phyloP scores from a whole-genome alignment of 2,888 invertebrate genomes.

The Ceraclea dissimilis region DNA sequence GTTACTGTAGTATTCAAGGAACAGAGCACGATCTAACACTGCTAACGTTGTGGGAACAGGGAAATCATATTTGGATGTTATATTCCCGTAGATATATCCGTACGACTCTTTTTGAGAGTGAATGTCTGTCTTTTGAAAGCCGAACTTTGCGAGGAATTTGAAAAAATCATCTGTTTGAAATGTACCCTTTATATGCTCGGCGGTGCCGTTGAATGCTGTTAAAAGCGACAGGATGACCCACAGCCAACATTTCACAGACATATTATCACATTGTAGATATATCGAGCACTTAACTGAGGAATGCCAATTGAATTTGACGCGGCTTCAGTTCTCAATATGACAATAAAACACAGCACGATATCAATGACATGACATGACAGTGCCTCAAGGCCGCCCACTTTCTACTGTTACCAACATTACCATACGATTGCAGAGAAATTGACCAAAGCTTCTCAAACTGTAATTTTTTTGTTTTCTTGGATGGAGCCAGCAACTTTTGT shows the following conservation, averaged over 20 bases:
- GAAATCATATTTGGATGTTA: conserved; percentile 65
- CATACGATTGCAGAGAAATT: no score
- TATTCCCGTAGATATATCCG: conserved; percentile 94
- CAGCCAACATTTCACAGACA: conserved; percentile 17
- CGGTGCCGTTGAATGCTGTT: conserved; percentile 12
- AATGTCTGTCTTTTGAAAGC: conserved; percentile 91
- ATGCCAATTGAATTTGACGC: conserved; percentile 15
- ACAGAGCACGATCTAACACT: conserved; percentile 82
- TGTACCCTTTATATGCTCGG: conserved; percentile 55
- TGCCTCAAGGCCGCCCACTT: not conserved
- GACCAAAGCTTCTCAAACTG: no score
- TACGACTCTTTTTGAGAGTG: conserved; percentile 78
- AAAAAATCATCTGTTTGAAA: conserved; percentile 71
- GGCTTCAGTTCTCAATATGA: conserved; percentile 8
- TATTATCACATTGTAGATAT: conserved; percentile 5
- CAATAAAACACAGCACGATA: conserved; percentile 1
- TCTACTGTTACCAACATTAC: not conserved
- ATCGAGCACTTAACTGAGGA: not conserved
- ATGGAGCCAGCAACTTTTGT: no score
- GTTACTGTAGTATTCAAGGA: conserved; percentile 84
- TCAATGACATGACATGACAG: not conserved
- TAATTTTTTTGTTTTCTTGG: no score
- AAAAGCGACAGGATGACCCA: conserved; percentile 10
- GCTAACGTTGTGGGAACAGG: conserved; percentile 71
- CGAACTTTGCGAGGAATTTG: conserved; percentile 90